phyloP scores from a whole-genome alignment of 2,797 vertebrate genomes.

The Botia almorhae region DNA sequence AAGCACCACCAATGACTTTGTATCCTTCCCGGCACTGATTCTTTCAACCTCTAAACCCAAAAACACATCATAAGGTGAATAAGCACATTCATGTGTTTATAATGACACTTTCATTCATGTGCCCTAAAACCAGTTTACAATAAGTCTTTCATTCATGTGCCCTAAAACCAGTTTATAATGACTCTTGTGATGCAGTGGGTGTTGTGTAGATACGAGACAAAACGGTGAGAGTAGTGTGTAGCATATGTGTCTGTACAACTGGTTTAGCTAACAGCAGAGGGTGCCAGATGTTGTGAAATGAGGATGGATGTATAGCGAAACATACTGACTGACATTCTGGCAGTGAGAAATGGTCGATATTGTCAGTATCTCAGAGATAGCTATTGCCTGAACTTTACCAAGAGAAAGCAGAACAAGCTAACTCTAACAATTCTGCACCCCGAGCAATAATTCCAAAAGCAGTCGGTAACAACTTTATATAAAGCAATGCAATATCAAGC shows the following conservation, averaged over 20 bases:
- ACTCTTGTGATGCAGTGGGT: too few relatives aligned
- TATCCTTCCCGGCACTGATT: neutral
- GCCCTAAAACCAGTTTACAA: too few relatives aligned
- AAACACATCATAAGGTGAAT: neutral
- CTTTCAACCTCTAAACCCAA: neutral
- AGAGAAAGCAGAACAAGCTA: neutral
- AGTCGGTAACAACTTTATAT: neutral
- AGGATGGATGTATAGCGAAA: neutral
- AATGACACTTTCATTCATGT: too few relatives aligned
- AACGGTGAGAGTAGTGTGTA: too few relatives aligned
- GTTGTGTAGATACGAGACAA: neutral
- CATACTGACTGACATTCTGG: neutral
- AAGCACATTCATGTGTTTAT: neutral
- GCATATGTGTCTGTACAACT: too few relatives aligned
- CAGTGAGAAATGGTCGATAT: neutral
- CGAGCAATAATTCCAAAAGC: neutral
- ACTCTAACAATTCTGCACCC: neutral
- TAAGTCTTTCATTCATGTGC: neutral
- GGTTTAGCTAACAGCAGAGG: too few relatives aligned
- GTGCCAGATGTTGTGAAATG: neutral
- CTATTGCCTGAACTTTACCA: neutral
- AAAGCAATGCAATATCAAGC: slow-evolving; percentile 18
- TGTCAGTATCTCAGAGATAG: neutral
- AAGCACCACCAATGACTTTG: neutral
- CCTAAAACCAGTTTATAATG: neutral